These are phyloP conservation scores for Lycorma delicatula DNA, from an alignment of 1,140 invertebrate genomes.

Conservation along the genomic window DNA sequence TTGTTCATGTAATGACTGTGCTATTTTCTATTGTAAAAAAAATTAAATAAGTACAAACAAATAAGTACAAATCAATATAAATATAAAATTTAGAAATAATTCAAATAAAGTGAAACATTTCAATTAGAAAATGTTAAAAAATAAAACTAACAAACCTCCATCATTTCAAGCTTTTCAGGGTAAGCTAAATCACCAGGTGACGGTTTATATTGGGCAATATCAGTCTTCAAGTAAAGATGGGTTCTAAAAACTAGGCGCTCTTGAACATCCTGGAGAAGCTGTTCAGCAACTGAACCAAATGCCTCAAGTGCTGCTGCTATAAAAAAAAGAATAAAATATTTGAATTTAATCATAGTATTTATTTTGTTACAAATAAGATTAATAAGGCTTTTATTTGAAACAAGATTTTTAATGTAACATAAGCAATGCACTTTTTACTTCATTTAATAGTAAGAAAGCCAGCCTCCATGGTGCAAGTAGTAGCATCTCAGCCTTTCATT, in stretches of 20 bases:
- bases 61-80: background rate
- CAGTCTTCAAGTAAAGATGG: slow-evolving; percentile 86
- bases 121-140: background rate
- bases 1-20: slow-evolving; percentile 56
- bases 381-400: too few species aligned
- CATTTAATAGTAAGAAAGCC: too few species aligned
- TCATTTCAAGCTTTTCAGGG: slow-evolving; percentile 95
- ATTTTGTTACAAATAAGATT: too few species aligned
- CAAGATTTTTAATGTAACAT: too few species aligned
- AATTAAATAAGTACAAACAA: background rate
- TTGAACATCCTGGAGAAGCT: slow-evolving; percentile 91
- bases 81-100: background rate
- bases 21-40: slow-evolving; percentile 50
- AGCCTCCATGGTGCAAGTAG: too few species aligned
- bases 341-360: too few species aligned
- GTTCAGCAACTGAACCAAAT: slow-evolving; percentile 74
- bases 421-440: too few species aligned
- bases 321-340: slow-evolving; percentile 25
- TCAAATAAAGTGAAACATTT: background rate
- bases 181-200: slow-evolving; percentile 94
- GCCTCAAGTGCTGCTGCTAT: slow-evolving; percentile 56
- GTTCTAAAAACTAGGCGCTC: slow-evolving; percentile 93
- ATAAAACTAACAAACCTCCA: slow-evolving; percentile 51
- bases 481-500: too few species aligned
- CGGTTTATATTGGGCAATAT: slow-evolving; percentile 82